phyloP scores from a whole-genome alignment of 2,797 vertebrate species.

The Rhincodon typus region DNA sequence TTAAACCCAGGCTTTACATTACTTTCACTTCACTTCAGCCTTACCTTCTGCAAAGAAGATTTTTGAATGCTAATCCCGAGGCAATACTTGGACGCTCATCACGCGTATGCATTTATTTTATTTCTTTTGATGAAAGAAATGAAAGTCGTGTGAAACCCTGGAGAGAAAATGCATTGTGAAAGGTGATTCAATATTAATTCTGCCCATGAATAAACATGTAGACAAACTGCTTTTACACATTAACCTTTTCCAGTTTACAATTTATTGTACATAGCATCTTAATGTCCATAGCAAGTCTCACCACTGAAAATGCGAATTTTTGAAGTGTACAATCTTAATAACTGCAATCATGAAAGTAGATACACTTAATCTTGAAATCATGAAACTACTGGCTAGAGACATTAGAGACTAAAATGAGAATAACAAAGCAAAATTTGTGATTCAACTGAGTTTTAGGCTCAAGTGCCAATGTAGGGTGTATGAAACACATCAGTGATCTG shows the following conservation, averaged over 20 bases:
- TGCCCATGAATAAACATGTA: neutral
- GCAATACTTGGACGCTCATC: neutral
- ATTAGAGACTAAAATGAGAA: neutral
- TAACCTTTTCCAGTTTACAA: neutral
- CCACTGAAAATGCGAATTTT: neutral
- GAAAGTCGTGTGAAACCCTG: neutral
- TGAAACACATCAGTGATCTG: neutral
- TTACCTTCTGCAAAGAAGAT: neutral
- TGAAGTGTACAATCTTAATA: neutral
- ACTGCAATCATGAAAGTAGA: neutral
- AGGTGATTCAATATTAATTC: conserved; percentile 25
- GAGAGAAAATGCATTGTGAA: neutral
- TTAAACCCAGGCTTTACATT: neutral
- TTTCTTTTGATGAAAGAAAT: neutral
- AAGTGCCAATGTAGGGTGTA: neutral
- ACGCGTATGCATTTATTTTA: neutral
- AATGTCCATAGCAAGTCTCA: neutral
- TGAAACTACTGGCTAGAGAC: neutral
- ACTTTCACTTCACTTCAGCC: conserved; percentile 9
- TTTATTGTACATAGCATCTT: neutral
- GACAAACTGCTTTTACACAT: neutral
- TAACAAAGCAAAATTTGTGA: neutral
- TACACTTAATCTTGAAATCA: neutral
- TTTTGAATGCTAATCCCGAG: neutral
- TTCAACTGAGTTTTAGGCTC: neutral